These are phyloP conservation scores for Pseudochaenichthys georgianus DNA, from an alignment of 2,797 vertebrate species.

Conservation along the genomic window DNA sequence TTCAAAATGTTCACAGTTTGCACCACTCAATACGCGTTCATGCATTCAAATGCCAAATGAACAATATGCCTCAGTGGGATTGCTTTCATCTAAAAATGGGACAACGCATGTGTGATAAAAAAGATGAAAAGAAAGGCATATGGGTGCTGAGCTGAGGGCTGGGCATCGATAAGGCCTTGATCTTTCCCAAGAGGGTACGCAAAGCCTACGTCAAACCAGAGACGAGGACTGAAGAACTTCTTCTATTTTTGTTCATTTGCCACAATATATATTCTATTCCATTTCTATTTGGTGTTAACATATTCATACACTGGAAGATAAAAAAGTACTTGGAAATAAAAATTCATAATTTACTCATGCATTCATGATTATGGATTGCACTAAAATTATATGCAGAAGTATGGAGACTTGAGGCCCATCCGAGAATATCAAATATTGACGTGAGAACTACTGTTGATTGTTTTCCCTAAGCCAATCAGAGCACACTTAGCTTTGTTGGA, in stretches of 20 bases:
- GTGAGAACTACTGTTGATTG: too few species aligned
- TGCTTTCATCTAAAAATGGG: constrained; percentile 66
- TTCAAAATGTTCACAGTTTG: constrained; percentile 37
- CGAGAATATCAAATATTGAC: too few species aligned
- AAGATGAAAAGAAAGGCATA: constrained; percentile 46
- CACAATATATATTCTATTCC: constrained; percentile 61
- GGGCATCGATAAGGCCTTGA: constrained; percentile 53
- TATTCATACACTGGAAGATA: constrained; percentile 34
- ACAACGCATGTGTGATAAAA: constrained; percentile 41
- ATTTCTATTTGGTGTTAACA: constrained; percentile 34
- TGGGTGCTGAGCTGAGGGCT: constrained; percentile 28
- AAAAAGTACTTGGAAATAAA: not conserved
- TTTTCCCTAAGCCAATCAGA: too few species aligned
- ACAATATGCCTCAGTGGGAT: constrained; percentile 37
- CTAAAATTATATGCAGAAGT: not conserved
- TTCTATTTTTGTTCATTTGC: constrained; percentile 53
- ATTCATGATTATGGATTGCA: not conserved
- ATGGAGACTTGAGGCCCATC: not conserved
- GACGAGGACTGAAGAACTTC: constrained; percentile 37
- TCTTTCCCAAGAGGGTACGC: constrained; percentile 44
- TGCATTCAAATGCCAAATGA: constrained; percentile 38
- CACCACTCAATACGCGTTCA: constrained; percentile 31
- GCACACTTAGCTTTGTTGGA: too few species aligned
- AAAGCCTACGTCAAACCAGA: constrained; percentile 45
- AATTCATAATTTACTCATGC: not conserved